Conservation (phyloP, 2,888 invertebrate genomes). For the Dasysyrphus tricinctus region DNA sequence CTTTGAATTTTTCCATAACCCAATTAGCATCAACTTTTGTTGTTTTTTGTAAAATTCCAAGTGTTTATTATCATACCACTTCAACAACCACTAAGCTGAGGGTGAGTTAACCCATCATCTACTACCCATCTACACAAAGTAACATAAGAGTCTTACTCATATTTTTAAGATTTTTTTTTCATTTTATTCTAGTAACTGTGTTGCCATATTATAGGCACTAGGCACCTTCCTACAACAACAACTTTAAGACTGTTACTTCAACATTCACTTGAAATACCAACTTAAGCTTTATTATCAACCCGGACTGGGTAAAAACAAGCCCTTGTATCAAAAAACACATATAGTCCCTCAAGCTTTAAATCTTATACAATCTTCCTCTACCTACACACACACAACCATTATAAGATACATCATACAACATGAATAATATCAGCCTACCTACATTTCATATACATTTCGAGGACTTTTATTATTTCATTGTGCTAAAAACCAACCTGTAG, state of each 20-base stretch:
- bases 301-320: slow-evolving; percentile 2
- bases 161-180: neutral
- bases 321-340: neutral
- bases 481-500: slow-evolving; percentile 30
- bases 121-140: slow-evolving; percentile 15
- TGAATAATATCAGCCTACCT: neutral
- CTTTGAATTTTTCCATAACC: neutral
- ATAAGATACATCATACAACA: neutral
- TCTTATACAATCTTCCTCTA: neutral
- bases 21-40: neutral
- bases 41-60: slow-evolving; percentile 1
- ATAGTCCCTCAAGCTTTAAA: neutral
- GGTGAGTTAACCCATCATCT: neutral
- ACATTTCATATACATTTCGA: slow-evolving; percentile 28
- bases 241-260: slow-evolving; percentile 56
- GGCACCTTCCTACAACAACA: neutral
- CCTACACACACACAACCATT: neutral
- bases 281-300: slow-evolving; percentile 50
- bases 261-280: slow-evolving; percentile 52
- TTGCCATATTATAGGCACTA: neutral
- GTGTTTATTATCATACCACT: slow-evolving; percentile 17
- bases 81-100: neutral
- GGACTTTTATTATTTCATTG: slow-evolving; percentile 37
- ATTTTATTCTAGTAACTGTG: neutral
- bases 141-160: slow-evolving; percentile 1